Percentiles rank a stretch among this genome's conserved stretches.
Conservation (phyloP, 2,113 vertebrate species). For the Coturnix japonica region DNA sequence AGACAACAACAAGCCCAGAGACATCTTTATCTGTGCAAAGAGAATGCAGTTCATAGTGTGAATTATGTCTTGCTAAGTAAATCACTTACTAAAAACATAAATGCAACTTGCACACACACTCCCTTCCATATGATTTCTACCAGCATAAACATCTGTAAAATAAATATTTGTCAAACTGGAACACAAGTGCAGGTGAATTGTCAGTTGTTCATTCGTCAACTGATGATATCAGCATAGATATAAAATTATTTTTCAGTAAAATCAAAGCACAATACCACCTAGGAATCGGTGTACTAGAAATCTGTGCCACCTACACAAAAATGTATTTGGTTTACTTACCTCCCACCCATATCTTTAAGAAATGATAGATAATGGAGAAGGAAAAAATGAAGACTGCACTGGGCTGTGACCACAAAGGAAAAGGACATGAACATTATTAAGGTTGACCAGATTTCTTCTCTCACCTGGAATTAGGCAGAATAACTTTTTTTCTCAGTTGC, state of each 20-base stretch:
- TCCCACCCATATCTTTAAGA: background rate
- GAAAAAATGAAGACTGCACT: background rate
- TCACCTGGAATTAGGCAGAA: background rate
- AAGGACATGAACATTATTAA: background rate
- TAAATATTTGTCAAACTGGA: background rate
- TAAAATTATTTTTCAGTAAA: background rate
- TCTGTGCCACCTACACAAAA: conserved; percentile 1
- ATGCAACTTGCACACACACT: background rate
- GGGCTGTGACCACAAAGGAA: background rate
- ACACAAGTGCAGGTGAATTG: background rate
- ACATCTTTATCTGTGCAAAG: background rate
- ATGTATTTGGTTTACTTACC: background rate
- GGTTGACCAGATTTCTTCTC: background rate
- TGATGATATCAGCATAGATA: background rate
- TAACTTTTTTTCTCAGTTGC: background rate
- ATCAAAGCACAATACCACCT: background rate
- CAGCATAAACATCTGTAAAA: background rate
- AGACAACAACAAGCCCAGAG: background rate
- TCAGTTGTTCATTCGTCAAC: background rate
- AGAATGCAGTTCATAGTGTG: background rate
- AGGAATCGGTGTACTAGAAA: background rate
- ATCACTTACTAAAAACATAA: background rate
- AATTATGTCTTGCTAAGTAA: background rate
- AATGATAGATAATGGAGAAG: background rate
- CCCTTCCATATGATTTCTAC: background rate